Percentiles rank a stretch among this genome's conserved stretches.
Conservation (phyloP, 2,797 vertebrate species). For the Kryptopterus vitreolus region DNA sequence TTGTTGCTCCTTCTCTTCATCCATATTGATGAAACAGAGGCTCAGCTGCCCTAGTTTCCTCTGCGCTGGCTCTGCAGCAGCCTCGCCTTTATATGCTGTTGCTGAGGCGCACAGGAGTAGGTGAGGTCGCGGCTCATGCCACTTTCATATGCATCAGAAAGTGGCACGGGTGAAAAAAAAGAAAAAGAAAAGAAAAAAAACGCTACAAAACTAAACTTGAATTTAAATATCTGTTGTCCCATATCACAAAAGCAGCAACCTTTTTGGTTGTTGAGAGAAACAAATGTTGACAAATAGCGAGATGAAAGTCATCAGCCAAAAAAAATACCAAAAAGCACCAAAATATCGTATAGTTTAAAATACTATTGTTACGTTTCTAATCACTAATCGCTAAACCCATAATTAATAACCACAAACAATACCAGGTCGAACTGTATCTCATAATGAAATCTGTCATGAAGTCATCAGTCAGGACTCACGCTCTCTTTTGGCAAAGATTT, state of each 20-base stretch:
- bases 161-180: not conserved
- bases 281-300: not conserved
- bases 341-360: not conserved
- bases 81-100: conserved; percentile 33
- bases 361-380: not conserved
- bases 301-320: not conserved
- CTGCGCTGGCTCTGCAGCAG: conserved; percentile 31
- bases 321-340: not conserved
- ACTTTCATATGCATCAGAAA: conserved; percentile 17
- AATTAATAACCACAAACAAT: not conserved
- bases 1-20: conserved; percentile 51
- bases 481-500: not conserved
- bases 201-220: not conserved
- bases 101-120: conserved; percentile 22
- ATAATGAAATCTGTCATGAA: conserved; percentile 19
- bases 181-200: no score
- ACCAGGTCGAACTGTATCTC: not conserved
- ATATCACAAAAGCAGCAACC: not conserved
- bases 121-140: conserved; percentile 19
- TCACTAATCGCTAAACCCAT: not conserved
- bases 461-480: not conserved
- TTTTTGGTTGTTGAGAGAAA: no score
- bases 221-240: not conserved
- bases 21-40: conserved; percentile 47
- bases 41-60: conserved; percentile 45